Evolutionary conservation across 1,140 invertebrate genomes (phyloP).

Genomic region (Drosophila pseudoobscura): DNA sequence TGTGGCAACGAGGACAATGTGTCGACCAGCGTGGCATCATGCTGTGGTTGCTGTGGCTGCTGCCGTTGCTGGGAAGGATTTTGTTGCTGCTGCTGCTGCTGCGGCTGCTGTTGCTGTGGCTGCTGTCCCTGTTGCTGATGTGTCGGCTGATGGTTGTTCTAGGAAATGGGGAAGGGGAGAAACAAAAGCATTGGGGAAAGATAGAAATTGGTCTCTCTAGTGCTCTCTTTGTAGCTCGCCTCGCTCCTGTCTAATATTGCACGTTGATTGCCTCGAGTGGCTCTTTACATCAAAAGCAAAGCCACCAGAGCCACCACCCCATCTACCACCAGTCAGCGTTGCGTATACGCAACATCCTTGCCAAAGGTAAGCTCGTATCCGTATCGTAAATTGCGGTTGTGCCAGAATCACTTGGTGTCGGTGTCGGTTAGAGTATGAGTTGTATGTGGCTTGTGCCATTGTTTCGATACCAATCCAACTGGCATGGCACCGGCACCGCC

Average conservation of each 20-base stretch:
- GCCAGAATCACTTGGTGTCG: conserved; percentile 32
- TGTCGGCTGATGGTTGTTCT: conserved; percentile 76
- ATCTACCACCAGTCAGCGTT: conserved; percentile 16
- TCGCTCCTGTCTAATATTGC: conserved; percentile 52
- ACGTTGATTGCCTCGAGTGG: conserved; percentile 73
- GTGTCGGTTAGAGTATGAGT: not conserved
- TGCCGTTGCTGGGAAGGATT: conserved; percentile 36
- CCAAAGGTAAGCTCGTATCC: conserved; percentile 43
- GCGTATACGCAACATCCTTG: conserved; percentile 63
- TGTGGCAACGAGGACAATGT: conserved; percentile 86
- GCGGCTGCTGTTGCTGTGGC: conserved; percentile 49
- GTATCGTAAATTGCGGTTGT: conserved; percentile 65
- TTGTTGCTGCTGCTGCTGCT: conserved; percentile 38
- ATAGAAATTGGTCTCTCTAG: conserved; percentile 26
- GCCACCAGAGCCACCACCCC: conserved; percentile 25
- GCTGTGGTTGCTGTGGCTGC: conserved; percentile 49
- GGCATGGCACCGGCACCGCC: not conserved
- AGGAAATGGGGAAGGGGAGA: conserved; percentile 31
- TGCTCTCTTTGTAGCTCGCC: conserved; percentile 10
- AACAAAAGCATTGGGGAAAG: conserved; percentile 10
- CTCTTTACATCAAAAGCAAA: conserved; percentile 76
- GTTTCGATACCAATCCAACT: conserved; percentile 30
- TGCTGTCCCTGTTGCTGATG: conserved; percentile 73
- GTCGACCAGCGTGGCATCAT: conserved; percentile 59
- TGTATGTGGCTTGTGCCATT: conserved; percentile 5